Base-by-base conservation (phyloP, 1,140 invertebrate genomes). In the Zaprionus nigranus region DNA sequence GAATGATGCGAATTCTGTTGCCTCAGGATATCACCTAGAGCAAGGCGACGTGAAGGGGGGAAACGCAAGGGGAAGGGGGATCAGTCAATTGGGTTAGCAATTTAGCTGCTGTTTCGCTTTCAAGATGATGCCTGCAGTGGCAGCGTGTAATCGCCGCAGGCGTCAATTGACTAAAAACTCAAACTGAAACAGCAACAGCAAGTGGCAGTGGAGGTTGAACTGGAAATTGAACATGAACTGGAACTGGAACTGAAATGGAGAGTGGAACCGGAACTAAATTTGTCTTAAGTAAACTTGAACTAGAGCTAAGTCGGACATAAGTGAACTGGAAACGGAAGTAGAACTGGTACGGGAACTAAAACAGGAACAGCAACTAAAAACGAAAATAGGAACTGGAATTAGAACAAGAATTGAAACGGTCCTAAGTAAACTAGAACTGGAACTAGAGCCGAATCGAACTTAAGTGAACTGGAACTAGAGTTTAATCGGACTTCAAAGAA, bases 1-100 rank as follows among this genome's bases (percentile, higher is more conserved):
- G 58, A 75, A 72, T 72, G 70, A 71, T 57, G 70, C 70, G 62
- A 38, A 74, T 43, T n/a, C 43, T 43, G 40, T 34, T 49, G 34
- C 56, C 58, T 53, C 17, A 60, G 36, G 30, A 56, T 56, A 49
- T 22, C 17, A n/a, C 12, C 13, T 40, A 40, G 17, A 1, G 46
- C 20, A 20, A n/a, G 40, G 40, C 2, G 6, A 17, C 5, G n/a
- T 0, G 6, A 15, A n/a, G n/a, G 5, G 30, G 30, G 9, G 3
- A n/a, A n/a, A 11, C 9, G 30, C 1, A 9, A 17, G 2, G 40
- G 6, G 40, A 15, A 43, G 2, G 40, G 5, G 40, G 58, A 63
- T 53, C 34, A 22, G 15, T 51, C 62, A 56, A 64, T 64, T 40
- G 62, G 51, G 34, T 40, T 54, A 40, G 13, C 43, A 17, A 49